Conservation (phyloP, 2,797 vertebrate species). For the Carduelis carduelis region DNA sequence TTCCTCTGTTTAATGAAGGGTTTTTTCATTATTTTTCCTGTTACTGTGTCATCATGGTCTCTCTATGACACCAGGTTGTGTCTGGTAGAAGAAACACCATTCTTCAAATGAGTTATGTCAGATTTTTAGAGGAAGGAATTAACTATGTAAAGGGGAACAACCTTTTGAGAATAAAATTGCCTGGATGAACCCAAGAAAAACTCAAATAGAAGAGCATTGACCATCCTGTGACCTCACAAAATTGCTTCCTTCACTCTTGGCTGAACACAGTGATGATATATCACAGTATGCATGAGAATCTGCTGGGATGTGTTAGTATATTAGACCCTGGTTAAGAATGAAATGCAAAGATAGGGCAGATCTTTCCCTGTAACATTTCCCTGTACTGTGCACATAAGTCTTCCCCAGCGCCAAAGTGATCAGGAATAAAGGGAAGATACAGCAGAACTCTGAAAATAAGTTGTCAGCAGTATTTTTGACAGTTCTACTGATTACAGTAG, state of each 20-base stretch:
- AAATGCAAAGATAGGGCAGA: not conserved
- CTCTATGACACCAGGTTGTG: not conserved
- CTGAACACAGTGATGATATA: constrained; percentile 44
- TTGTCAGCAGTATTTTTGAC: not conserved
- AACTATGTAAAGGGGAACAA: constrained; percentile 45
- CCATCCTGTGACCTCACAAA: constrained; percentile 57
- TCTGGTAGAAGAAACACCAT: not conserved
- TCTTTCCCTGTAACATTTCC: not conserved
- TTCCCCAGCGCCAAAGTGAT: not conserved
- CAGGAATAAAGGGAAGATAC: not conserved
- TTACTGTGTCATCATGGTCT: not conserved
- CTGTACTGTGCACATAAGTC: not conserved
- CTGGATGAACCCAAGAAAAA: constrained; percentile 46
- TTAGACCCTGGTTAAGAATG: not conserved
- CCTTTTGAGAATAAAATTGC: constrained; percentile 52
- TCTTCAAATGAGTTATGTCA: constrained; percentile 48
- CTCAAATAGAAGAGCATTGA: constrained; percentile 43
- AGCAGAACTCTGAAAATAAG: not conserved
- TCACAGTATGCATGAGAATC: constrained; percentile 27
- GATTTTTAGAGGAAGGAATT: constrained; percentile 39
- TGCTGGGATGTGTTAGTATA: not conserved
- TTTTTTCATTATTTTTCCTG: not conserved
- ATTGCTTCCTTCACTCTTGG: constrained; percentile 59
- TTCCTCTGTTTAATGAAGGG: not conserved
- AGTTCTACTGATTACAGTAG: not conserved